phyloP scores from a whole-genome alignment of 2,797 vertebrate species.

The Xiphorhynchus erythropygius region DNA sequence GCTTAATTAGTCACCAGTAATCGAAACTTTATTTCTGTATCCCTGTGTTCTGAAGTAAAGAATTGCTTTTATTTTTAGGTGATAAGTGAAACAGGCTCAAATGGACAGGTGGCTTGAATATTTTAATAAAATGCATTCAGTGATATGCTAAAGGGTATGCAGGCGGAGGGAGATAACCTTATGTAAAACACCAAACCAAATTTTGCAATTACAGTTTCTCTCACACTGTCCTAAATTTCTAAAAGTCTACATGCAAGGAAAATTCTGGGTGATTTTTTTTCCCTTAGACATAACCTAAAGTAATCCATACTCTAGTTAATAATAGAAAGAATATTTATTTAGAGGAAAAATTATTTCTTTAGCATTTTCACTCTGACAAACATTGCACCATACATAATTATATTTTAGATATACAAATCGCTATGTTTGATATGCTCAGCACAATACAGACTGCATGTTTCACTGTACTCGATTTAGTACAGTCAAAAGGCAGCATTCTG shows the following conservation, averaged over 20 bases:
- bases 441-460: background rate
- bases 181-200: slow-evolving; percentile 61
- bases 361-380: background rate
- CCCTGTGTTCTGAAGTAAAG: background rate
- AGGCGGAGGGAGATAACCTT: slow-evolving; percentile 30
- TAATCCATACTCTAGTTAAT: background rate
- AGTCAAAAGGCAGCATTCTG: background rate
- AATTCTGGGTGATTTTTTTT: background rate
- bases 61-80: slow-evolving; percentile 41
- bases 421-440: background rate
- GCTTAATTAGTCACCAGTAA: slow-evolving; percentile 30
- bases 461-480: background rate
- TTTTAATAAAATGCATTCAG: slow-evolving; percentile 48
- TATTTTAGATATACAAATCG: background rate
- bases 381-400: background rate
- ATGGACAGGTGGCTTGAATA: slow-evolving; percentile 35
- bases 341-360: background rate
- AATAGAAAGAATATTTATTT: slow-evolving; percentile 1
- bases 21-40: slow-evolving; percentile 42
- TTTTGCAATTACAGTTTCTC: slow-evolving; percentile 41
- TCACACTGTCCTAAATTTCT: slow-evolving; percentile 42
- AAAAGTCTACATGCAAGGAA: slow-evolving; percentile 25
- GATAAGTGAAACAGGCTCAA: slow-evolving; percentile 39
- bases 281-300: background rate
- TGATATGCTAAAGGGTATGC: slow-evolving; percentile 48